Percentiles rank a stretch among this genome's conserved stretches.
Evolutionary conservation across 2,113 vertebrate species (phyloP).

Genomic region (Pelusios castaneus): DNA sequence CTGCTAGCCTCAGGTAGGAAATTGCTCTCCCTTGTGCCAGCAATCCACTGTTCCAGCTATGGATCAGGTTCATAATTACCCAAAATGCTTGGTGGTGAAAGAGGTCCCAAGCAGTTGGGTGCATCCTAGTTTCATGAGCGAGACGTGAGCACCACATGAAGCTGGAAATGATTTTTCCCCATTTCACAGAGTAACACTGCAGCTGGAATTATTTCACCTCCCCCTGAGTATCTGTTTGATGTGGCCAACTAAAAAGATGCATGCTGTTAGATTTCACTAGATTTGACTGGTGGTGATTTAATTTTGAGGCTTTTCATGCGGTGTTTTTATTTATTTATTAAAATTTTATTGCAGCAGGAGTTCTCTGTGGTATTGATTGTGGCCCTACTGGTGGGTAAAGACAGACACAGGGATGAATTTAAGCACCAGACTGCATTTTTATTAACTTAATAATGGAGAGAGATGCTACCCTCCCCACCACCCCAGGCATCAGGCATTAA

Average conservation of each 20-base stretch:
- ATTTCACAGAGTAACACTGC: not conserved
- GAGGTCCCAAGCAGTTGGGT: not conserved
- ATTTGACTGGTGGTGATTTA: not conserved
- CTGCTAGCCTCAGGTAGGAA: not conserved
- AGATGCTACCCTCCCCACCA: too few relatives aligned
- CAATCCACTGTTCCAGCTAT: not conserved
- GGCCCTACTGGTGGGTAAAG: too few relatives aligned
- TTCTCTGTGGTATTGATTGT: not conserved
- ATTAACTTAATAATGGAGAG: too few relatives aligned
- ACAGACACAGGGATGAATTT: too few relatives aligned
- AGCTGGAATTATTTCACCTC: not conserved
- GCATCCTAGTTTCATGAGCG: not conserved
- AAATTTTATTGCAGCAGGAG: not conserved
- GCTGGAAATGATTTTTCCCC: not conserved
- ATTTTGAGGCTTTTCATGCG: not conserved
- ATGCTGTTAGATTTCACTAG: not conserved
- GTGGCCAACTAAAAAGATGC: not conserved
- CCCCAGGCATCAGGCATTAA: too few relatives aligned
- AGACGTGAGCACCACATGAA: not conserved
- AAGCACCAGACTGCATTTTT: too few relatives aligned
- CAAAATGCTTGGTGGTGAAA: not conserved
- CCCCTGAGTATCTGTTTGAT: not conserved
- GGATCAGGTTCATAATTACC: not conserved
- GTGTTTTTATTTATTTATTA: not conserved
- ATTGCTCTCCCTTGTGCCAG: not conserved